phyloP scores from a whole-genome alignment of 2,113 vertebrate species.

The Sinosuthora webbiana region DNA sequence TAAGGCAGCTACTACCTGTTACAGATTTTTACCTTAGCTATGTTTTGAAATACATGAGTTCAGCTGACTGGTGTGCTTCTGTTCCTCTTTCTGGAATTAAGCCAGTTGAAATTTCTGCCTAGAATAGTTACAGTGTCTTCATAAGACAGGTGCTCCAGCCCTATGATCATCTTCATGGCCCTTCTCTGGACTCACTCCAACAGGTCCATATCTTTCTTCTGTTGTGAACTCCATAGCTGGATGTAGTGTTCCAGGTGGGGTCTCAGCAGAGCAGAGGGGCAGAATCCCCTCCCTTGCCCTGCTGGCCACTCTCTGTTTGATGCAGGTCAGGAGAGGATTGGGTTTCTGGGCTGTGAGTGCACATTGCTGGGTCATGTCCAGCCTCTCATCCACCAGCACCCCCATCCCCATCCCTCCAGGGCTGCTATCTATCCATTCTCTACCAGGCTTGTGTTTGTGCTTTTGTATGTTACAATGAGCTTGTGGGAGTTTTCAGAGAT shows the following conservation, averaged over 20 bases:
- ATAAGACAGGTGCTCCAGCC: not conserved
- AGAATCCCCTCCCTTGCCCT: not conserved
- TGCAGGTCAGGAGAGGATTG: not conserved
- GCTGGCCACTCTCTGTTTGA: not conserved
- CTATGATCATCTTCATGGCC: not conserved
- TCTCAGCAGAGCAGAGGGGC: not conserved
- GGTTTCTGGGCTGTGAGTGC: not conserved
- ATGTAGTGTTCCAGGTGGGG: not conserved
- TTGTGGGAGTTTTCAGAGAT: not conserved
- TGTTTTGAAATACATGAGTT: not conserved
- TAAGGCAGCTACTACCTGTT: not conserved
- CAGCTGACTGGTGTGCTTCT: not conserved
- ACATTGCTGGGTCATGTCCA: not conserved
- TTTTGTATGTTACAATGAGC: not conserved
- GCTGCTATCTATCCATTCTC: not conserved
- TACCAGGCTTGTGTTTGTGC: not conserved
- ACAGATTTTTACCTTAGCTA: not conserved
- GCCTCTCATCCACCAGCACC: not conserved
- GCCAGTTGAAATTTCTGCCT: not conserved
- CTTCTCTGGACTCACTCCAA: not conserved
- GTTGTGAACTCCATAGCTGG: not conserved
- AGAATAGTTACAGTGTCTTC: not conserved
- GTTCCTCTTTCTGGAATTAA: not conserved
- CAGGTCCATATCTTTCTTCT: not conserved
- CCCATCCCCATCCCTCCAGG: rapidly evolving